Base-by-base conservation (phyloP, 2,113 vertebrate genomes). In the Nanorana parkeri region DNA sequence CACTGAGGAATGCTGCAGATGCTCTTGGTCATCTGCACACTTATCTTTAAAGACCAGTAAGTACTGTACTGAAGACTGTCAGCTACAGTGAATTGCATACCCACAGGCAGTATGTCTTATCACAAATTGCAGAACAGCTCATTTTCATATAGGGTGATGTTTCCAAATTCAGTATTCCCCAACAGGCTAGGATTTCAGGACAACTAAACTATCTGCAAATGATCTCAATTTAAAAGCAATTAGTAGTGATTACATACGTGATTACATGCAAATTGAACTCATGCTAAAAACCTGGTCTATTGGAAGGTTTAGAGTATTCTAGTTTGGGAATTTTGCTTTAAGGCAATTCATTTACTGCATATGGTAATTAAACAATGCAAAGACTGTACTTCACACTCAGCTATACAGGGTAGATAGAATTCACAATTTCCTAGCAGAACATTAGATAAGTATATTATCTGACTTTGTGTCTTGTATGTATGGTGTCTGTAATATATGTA, bases 201-300 rank as follows among this genome's bases (percentile, higher is more conserved):
- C 80, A 67, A 28, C 80, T 68, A 82, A 67, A 66, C 80, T 82
- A 82, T 82, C 80, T 76, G 80, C 51, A 82, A 82, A 82, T 82
- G 71, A 82, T 82, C 80, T 82, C 80, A 82, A 82, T 82, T 82
- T 82, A 82, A 82, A 82, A 82, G 80, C 80, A 82, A 82, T 82
- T 82, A 82, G 29, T 63, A 82, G 71, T 82, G 80, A 82, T 82
- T 82, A 82, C 80, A 82, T 82, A 82, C 68, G 80, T 82, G 80
- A 82, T 82, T 76, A 82, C 80, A 82, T 82, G 80, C 80, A 82
- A 76, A 82, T 82, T 82, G 64, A 82, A 82, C 80, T 82, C 54
- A 76, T 76, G 71, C 71, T 82, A 76, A 80, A 82, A 82, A 75
- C 71, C 71, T 76, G 80, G 63, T 65, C 72, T 76, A 76, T 76